Evolutionary conservation across 2,888 invertebrate species (phyloP).

Genomic region (Cosmia pyralina): DNA sequence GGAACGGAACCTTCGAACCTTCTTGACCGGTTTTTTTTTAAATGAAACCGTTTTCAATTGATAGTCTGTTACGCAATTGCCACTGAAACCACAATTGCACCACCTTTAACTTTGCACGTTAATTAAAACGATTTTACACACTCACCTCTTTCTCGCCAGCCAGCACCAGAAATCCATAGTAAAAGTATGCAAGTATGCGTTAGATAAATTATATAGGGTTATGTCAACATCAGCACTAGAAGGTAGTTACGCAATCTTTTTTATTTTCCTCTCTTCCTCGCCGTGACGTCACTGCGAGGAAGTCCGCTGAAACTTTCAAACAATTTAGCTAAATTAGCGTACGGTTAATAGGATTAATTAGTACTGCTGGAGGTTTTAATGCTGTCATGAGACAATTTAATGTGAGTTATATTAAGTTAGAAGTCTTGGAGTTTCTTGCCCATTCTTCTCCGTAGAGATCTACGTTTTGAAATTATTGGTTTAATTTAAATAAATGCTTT

Average conservation of each 20-base stretch:
- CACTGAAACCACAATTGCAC: too few relatives aligned
- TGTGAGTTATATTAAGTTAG: too few relatives aligned
- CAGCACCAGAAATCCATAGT: not conserved
- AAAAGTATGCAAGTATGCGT: not conserved
- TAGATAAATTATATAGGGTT: conserved; percentile 26
- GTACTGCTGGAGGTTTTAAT: not conserved
- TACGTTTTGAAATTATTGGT: too few relatives aligned
- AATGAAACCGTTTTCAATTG: too few relatives aligned
- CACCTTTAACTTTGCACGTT: too few relatives aligned
- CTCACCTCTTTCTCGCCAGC: conserved; percentile 2
- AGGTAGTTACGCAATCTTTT: conserved; percentile 34
- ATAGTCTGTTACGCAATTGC: too few relatives aligned
- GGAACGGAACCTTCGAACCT: too few relatives aligned
- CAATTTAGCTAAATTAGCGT: conserved; percentile 15
- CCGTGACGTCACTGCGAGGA: conserved; percentile 41
- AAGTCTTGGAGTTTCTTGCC: too few relatives aligned
- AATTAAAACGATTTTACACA: too few relatives aligned
- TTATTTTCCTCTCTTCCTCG: conserved; percentile 30
- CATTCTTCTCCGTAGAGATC: too few relatives aligned
- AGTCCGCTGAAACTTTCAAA: conserved; percentile 30
- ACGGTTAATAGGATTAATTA: conserved; percentile 18
- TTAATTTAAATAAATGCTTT: too few relatives aligned
- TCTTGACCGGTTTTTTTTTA: too few relatives aligned
- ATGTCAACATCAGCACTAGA: conserved; percentile 21
- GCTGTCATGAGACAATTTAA: not conserved